Conservation (phyloP, 2,888 invertebrate species). For the Drosophila lutescens region DNA sequence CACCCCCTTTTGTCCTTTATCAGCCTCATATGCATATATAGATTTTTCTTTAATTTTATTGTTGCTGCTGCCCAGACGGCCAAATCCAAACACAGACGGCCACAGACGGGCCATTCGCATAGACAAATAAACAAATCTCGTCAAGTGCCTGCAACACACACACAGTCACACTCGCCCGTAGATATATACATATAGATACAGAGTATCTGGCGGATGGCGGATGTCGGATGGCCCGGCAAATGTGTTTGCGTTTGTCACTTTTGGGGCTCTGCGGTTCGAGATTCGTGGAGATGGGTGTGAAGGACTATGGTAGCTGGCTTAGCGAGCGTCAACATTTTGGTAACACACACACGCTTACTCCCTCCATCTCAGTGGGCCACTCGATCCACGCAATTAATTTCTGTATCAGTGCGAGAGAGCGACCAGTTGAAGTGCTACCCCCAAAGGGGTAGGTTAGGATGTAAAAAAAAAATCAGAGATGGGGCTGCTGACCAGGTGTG, state of each 20-base stretch:
- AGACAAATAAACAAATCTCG: constrained; percentile 78
- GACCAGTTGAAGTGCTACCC: constrained; percentile 56
- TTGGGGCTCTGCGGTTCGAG: constrained; percentile 59
- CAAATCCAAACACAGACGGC: constrained; percentile 74
- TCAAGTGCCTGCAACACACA: constrained; percentile 63
- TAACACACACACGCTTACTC: constrained; percentile 56
- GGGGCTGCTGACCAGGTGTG: constrained; percentile 17
- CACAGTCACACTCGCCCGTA: constrained; percentile 6
- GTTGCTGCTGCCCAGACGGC: constrained; percentile 59
- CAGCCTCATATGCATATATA: constrained; percentile 37
- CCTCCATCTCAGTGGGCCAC: constrained; percentile 53
- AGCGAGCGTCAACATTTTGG: constrained; percentile 75
- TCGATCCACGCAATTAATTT: constrained; percentile 80
- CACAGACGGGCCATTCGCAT: constrained; percentile 72
- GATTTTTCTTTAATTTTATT: constrained; percentile 42
- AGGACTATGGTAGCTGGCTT: constrained; percentile 46
- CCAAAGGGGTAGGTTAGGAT: constrained; percentile 22
- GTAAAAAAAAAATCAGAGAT: background rate
- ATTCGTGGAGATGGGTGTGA: constrained; percentile 3
- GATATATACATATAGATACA: constrained; percentile 20
- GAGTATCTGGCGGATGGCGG: constrained; percentile 44
- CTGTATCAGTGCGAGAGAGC: constrained; percentile 63
- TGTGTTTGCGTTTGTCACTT: constrained; percentile 79
- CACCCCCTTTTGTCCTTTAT: constrained; percentile 4
- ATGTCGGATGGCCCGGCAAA: constrained; percentile 57